Conservation (phyloP, 2,888 invertebrate genomes). For the Apoda limacodes region DNA sequence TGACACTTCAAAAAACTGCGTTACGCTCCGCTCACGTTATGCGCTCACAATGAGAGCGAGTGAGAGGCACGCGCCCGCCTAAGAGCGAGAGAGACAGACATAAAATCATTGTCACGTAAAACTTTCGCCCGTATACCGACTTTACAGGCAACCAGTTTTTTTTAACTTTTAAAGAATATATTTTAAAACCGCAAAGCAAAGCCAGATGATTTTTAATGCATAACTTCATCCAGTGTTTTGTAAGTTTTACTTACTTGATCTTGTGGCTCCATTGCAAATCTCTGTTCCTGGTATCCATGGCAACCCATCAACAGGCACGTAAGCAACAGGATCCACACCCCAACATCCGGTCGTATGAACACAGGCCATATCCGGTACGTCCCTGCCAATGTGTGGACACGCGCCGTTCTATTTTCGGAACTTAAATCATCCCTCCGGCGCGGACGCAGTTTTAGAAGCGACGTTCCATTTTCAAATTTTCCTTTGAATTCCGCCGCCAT, state of each 20-base stretch:
- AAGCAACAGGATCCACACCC: constrained; percentile 39
- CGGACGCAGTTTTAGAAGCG: constrained; percentile 35
- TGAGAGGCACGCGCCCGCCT: too few relatives aligned
- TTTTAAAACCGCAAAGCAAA: too few relatives aligned
- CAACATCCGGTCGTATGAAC: constrained; percentile 36
- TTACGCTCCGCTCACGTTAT: too few relatives aligned
- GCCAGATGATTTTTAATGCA: too few relatives aligned
- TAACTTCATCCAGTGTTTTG: not conserved
- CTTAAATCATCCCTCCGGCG: constrained; percentile 42
- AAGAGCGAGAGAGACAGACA: too few relatives aligned
- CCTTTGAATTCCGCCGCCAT: constrained; percentile 46
- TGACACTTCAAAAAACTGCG: too few relatives aligned
- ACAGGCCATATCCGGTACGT: constrained; percentile 37
- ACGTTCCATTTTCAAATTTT: constrained; percentile 35
- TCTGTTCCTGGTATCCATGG: constrained; percentile 74
- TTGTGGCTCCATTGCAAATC: constrained; percentile 91
- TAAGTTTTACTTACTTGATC: constrained; percentile 63
- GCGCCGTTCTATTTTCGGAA: constrained; percentile 43
- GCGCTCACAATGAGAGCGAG: too few relatives aligned
- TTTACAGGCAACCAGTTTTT: too few relatives aligned
- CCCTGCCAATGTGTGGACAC: constrained; percentile 13
- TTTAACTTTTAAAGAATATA: too few relatives aligned
- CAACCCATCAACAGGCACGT: constrained; percentile 38
- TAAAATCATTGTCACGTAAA: too few relatives aligned
- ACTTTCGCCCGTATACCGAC: too few relatives aligned